Base-by-base conservation (phyloP, 1,140 invertebrate genomes). In the Battus philenor region DNA sequence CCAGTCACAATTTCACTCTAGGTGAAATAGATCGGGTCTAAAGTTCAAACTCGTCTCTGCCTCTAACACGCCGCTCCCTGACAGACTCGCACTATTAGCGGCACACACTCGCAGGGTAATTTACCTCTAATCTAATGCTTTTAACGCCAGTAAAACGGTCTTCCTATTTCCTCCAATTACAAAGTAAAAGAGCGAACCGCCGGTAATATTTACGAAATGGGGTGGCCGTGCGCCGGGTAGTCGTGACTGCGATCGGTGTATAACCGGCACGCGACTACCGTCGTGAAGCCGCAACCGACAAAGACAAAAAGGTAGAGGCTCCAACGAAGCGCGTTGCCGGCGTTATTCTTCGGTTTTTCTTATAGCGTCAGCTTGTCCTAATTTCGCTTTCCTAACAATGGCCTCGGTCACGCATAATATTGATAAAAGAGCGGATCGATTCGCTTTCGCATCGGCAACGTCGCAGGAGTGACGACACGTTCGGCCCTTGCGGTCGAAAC, bases 321-420 rank as follows among this genome's bases (percentile, higher is more conserved):
- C 27, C 56, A 66, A 9, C 48, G 61, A 54, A 68, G 59, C 67
- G 58, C 56, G 49, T 43, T 51, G 54, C 62, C 70, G 57, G 53
- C 50, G 17, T 45, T 38, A 66, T 69, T 76, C 64, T 66, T 71
- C 54, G 52, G 64, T 73, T 76, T 80, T 76, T 69, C 60, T 54
- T 51, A 51, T 55, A 50, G 50, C 41, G 59, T 64, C 58, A 60
- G 12, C 38, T 27, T 41, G 69, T 70, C 72, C 70, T 52, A 68
- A 69, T 78, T 75, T 71, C 66, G 59, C 65, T 81, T 81, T 76
- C 67, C 66, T 61, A 78, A 84, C 77, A 79, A 79, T 79, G 68
- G 79, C 70, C 71, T 72, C 71, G 66, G 67, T 81, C 68, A 79
- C 77, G 75, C 69, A 69, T 59, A 47, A 50, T 44, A 47, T 61